Evolutionary conservation across 1,140 invertebrate genomes (phyloP), one percentile per base, ranked within the genome.

Genomic region (Rhagoletis pomonella): DNA sequence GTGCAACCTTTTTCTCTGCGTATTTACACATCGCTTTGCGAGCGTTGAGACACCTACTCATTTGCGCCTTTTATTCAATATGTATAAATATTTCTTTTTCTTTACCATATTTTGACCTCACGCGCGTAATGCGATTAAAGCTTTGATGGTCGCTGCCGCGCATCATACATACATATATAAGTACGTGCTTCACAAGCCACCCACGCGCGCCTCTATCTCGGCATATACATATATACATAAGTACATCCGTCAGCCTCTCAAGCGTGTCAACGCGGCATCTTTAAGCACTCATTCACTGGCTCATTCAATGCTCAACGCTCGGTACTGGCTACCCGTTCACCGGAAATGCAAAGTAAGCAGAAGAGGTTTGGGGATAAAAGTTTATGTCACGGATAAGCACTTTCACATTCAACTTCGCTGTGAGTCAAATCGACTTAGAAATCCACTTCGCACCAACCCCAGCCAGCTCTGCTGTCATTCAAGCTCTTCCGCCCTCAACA

Each of bases 311-410:
- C 73, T 55, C 85, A 60, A 44, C 81, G 88, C 87, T 84, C 50
- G 39, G 29, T 67, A 42, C 47, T 39, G 69, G 73, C 88, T 87
- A 86, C 73, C 60, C 55, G 81, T 59, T 19, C 85, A 73, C 67
- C 58, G 85, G 85, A 89, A 73, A 69, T 86, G 85, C 87, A 90
- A 89, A 90, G 69, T 73, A 47, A 42, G 42, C 47, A 14, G 7
- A 73, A 73, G 42, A 47, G 47, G 12, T 73, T 12, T 12, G 90
- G 87, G 90, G 29, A 29, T 29, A 90, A 90, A 90, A 90, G 88
- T 90, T 90, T 90, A 90, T 90, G 89, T 90, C 89, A 90, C 89
- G 90, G 90, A 89, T 90, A 90, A 90, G 90, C 89, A 90, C 89
- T 90, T 90, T 90, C 87, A 86, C 89, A 88, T 10, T 7, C 44